Base-by-base conservation (phyloP, 2,888 invertebrate species). In the Caprella mutica region DNA sequence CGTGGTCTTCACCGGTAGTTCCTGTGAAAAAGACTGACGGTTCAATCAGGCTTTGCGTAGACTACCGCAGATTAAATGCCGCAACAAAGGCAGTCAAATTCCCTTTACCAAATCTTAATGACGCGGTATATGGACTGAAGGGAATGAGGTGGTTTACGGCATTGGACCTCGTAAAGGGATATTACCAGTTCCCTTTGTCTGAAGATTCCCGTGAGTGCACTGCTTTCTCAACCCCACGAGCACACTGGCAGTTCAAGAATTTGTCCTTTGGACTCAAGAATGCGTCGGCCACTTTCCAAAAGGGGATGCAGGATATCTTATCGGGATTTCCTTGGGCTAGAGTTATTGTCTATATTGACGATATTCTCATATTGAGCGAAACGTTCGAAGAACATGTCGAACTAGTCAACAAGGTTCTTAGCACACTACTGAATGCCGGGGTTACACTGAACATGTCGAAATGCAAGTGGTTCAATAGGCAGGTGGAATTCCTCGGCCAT, bases 91-190 rank as follows among this genome's bases (percentile, higher is more conserved):
- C n/a, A 12, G 33, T 24, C 26, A 43, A 43, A 21, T 43, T 43
- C 17, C 43, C 43, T 23, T 24, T 21, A 12, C 43, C 43, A 3
- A 8, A 50, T 21, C 5, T 30, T 17, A 4, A 17, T n/a, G 29
- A 50, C 33, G 29, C 50, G n/a, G 50, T 50, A n/a, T 50, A 33
- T 50, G 50, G 50, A 2, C 50, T 50, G 4, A 29, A 30, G 21
- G 50, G 50, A n/a, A 33, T 50, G 12, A 50, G 33, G 19, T 30
- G 27, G 6, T 50, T 50, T n/a, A 50, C 50, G 12, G 33, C 26
- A 29, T 17, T 50, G 29, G 50, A 50, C 21, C 26, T 50, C 2
- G 50, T 43, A n/a, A 14, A 26, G 5, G 23, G 43, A 5, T 40
- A 19, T 40, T 40, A 40, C n/a, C 40, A 40, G 21, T 19, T 40